phyloP scores from a whole-genome alignment of 64 coral and sea anemone species.

The Stichodactyla helianthus region DNA sequence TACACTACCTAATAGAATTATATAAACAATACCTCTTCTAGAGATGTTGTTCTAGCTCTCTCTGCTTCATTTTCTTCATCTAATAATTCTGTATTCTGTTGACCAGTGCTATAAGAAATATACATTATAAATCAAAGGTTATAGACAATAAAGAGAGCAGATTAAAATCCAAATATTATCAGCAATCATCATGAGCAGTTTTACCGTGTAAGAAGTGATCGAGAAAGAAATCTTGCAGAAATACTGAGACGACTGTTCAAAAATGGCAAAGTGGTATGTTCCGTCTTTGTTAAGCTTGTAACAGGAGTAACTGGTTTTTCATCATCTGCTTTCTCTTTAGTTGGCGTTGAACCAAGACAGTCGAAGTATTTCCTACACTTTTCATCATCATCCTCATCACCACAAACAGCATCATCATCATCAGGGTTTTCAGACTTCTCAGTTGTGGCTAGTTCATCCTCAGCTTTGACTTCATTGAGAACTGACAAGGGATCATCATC shows the following conservation, averaged over 20 bases:
- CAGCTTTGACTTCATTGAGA: neutral
- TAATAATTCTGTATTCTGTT: neutral
- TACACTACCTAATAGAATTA: too few species aligned
- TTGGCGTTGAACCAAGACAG: slow-evolving; percentile 20
- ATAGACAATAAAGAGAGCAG: too few species aligned
- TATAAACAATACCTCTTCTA: too few species aligned
- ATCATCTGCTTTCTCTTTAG: slow-evolving; percentile 1
- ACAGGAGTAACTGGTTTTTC: neutral
- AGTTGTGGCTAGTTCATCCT: neutral
- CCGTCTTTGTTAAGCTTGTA: neutral
- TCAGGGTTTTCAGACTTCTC: slow-evolving; percentile 11
- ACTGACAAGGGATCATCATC: slow-evolving; percentile 17
- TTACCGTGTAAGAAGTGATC: slow-evolving; percentile 32
- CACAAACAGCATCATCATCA: neutral
- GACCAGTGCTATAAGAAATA: neutral
- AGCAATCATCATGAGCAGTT: too few species aligned
- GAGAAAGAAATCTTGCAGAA: slow-evolving; percentile 54
- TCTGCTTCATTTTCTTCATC: neutral
- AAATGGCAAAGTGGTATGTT: neutral
- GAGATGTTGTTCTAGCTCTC: neutral
- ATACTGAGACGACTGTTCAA: slow-evolving; percentile 33
- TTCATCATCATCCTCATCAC: slow-evolving; percentile 18
- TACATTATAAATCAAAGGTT: neutral
- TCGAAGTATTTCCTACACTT: slow-evolving; percentile 19
- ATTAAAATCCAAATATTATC: too few species aligned